phyloP scores from a whole-genome alignment of 1,140 invertebrate genomes.

The Hypothenemus hampei region DNA sequence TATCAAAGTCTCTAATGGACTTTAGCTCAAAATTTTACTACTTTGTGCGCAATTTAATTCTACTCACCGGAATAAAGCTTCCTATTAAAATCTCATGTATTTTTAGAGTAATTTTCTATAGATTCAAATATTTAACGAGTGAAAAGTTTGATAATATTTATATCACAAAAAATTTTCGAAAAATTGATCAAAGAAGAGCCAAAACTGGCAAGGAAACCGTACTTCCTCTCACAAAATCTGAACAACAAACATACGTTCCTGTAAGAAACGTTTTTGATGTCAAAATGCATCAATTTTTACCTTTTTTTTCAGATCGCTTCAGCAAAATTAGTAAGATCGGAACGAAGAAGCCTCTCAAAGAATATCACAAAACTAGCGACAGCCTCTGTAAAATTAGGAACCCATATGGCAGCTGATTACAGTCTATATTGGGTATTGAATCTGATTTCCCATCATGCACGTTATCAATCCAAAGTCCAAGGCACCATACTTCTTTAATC shows the following conservation, averaged over 20 bases:
- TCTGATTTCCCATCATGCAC: slow-evolving; percentile 61
- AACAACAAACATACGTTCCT: slow-evolving; percentile 58
- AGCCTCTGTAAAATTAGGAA: slow-evolving; percentile 59
- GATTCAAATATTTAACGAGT: slow-evolving; percentile 63
- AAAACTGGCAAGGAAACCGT: slow-evolving; percentile 46
- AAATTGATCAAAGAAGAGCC: slow-evolving; percentile 61
- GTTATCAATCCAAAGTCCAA: slow-evolving; percentile 50
- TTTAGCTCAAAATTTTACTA: too few species aligned
- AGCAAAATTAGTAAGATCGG: slow-evolving; percentile 53
- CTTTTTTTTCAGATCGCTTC: slow-evolving; percentile 50
- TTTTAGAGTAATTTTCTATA: slow-evolving; percentile 62
- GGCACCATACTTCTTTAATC: slow-evolving; percentile 31
- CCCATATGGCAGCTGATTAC: slow-evolving; percentile 69
- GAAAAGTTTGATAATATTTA: slow-evolving; percentile 73
- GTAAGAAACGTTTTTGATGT: slow-evolving; percentile 42
- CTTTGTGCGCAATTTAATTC: neutral
- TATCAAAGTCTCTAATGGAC: too few species aligned
- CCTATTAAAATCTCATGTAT: slow-evolving; percentile 24
- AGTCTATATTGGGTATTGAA: slow-evolving; percentile 68
- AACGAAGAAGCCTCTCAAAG: slow-evolving; percentile 55
- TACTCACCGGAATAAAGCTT: neutral
- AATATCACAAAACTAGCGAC: slow-evolving; percentile 57
- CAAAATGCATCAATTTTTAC: too few species aligned
- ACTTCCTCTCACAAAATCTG: slow-evolving; percentile 64
- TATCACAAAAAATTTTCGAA: slow-evolving; percentile 60